A percentile compares a stretch with the other conserved stretches of the same genome.
These are phyloP conservation scores for Gadus chalcogrammus DNA, from an alignment of 2,113 vertebrate genomes.

Conservation along the genomic window DNA sequence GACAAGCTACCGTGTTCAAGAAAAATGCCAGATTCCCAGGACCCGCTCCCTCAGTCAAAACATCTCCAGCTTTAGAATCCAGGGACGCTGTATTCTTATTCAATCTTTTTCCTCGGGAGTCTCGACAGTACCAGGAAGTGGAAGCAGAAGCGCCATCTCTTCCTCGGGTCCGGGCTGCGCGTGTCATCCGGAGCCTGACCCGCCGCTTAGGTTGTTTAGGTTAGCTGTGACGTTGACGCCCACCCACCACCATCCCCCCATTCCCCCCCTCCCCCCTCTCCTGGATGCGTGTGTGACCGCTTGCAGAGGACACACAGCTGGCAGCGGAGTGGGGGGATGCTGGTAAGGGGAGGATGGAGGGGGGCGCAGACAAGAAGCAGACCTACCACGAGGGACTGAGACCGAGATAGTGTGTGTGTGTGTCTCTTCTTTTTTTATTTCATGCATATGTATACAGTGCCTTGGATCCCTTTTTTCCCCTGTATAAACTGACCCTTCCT, in stretches of 20 bases:
- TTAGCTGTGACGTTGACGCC: conserved; percentile 57
- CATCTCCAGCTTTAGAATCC: conserved; percentile 69
- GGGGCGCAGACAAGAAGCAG: conserved; percentile 46
- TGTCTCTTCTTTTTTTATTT: no score
- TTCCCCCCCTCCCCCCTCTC: conserved; percentile 4
- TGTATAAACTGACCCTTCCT: no score
- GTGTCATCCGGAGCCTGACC: conserved; percentile 61
- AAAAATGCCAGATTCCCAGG: conserved; percentile 72
- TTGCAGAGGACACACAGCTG: conserved; percentile 59
- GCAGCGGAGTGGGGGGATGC: conserved; percentile 16
- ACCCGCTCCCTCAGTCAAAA: conserved; percentile 72
- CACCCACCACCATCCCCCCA: conserved; percentile 32
- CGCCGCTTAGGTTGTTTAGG: conserved; percentile 57
- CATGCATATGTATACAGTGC: no score
- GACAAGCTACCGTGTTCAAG: conserved; percentile 61
- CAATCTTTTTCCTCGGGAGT: conserved; percentile 41
- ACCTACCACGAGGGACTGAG: conserved; percentile 6
- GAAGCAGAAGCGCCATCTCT: conserved; percentile 55
- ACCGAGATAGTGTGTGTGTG: no score
- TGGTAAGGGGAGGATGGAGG: neutral
- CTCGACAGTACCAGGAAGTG: conserved; percentile 57
- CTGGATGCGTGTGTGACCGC: conserved; percentile 48
- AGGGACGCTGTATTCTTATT: conserved; percentile 64
- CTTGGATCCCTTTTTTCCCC: no score
- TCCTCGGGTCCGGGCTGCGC: conserved; percentile 53